Evolutionary conservation across 2,797 vertebrate genomes (phyloP).

Genomic region (Ispidina picta): DNA sequence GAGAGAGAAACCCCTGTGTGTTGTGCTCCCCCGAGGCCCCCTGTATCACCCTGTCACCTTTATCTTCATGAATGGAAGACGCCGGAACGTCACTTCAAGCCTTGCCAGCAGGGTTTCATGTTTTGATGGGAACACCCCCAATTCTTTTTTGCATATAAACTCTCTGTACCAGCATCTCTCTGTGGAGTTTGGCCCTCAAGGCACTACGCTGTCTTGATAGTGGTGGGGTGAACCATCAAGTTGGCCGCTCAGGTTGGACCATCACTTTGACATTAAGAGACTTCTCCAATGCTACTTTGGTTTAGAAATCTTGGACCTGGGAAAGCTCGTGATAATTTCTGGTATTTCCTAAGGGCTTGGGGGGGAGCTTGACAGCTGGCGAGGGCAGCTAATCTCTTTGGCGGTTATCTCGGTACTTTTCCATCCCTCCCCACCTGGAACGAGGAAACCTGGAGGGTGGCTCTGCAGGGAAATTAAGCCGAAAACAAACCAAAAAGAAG

Average conservation of each 20-base stretch:
- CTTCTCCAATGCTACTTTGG: conserved; percentile 72
- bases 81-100: conserved; percentile 51
- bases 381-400: conserved; percentile 53
- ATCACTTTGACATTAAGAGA: conserved; percentile 70
- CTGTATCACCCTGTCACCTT: conserved; percentile 48
- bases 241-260: conserved; percentile 72
- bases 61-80: conserved; percentile 67
- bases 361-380: conserved; percentile 59
- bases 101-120: conserved; percentile 71
- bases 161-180: conserved; percentile 67
- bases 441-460: conserved; percentile 60
- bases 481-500: conserved; percentile 76
- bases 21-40: conserved; percentile 27
- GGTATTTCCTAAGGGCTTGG: conserved; percentile 70
- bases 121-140: conserved; percentile 63
- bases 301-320: conserved; percentile 69
- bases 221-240: conserved; percentile 68
- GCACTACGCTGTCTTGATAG: conserved; percentile 64
- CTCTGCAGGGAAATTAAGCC: conserved; percentile 68
- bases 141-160: conserved; percentile 68
- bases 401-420: conserved; percentile 48
- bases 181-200: conserved; percentile 68
- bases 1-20: conserved; percentile 53
- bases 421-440: conserved; percentile 68
- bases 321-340: conserved; percentile 64